Base-by-base conservation (phyloP, 2,888 invertebrate genomes). In the Netelia virgata region DNA sequence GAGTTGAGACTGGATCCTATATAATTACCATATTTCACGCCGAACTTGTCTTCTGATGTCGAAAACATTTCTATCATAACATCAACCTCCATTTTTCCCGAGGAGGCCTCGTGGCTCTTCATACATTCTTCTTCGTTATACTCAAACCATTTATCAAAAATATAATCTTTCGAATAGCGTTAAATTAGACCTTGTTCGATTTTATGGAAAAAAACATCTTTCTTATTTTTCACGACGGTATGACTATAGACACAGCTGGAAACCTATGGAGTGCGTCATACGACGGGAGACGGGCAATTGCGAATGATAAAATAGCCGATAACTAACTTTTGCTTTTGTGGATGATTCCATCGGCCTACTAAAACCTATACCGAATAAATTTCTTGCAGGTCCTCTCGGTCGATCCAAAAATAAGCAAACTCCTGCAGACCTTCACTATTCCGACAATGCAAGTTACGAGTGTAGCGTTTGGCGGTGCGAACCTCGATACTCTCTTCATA, bases 201-300 rank as follows among this genome's bases (percentile, higher is more conserved):
- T 94, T 96, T 66, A 92, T 93, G 88, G 92, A 94, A 2, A 94
- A 95, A 89, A 94, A 95, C 85, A 93, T 96, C n/a, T n/a, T n/a
- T 9, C 92, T 94, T 6, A 96, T 96, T 1, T 85, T 94, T n/a
- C 96, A 96, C 0, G 96, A 96, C 91, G 96, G 96, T 9, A 97
- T 97, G 97, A 97, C 97, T 0, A 97, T 97, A 70, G 97, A 98
- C 90, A 94, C 94, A 2, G 95, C 96, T 77, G 97, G 96, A 53
- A 97, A 97, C 91, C 94, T 98, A 18, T 98, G 97, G 97, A 95
- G 97, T 8, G 96, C 96, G 1, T 93, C 96, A 76, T 96, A 94
- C 90, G 94, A 94, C 81, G 97, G 96, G 10, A 95, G 95, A 84
- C 95, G 95, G 92, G 96, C 97, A 93, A 94, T 95, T 93, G 88